Conservation (phyloP, 2,113 vertebrate genomes). For the Scomber scombrus region DNA sequence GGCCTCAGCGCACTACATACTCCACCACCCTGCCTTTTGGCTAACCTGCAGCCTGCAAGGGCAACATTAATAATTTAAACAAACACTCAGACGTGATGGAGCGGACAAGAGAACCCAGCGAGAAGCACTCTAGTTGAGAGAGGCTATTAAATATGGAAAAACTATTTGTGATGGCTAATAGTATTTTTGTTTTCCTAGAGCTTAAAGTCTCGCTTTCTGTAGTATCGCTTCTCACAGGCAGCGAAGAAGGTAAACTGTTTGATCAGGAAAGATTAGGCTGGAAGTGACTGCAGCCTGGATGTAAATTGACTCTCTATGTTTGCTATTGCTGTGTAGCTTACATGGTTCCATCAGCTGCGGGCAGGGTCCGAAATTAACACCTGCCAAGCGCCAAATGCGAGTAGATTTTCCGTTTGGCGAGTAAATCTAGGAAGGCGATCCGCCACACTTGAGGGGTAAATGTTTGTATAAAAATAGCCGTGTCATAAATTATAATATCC, state of each 20-base stretch:
- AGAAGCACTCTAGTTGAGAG: conserved; percentile 69
- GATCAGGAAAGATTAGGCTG: conserved; percentile 41
- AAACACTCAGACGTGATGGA: conserved; percentile 78
- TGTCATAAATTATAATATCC: too few relatives aligned
- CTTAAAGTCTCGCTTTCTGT: conserved; percentile 26
- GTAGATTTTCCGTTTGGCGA: background rate
- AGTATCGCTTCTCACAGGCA: background rate
- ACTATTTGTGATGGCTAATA: conserved; percentile 75
- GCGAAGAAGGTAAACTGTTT: conserved; percentile 53
- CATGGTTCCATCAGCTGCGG: background rate
- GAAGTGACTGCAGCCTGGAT: conserved; percentile 9
- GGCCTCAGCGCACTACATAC: conserved; percentile 25
- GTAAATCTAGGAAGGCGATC: background rate
- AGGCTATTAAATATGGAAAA: conserved; percentile 83
- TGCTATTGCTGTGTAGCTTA: background rate
- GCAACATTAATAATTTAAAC: conserved; percentile 82
- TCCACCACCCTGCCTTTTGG: conserved; percentile 37
- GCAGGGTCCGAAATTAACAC: too few relatives aligned
- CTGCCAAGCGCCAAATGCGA: too few relatives aligned
- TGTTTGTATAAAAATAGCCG: too few relatives aligned
- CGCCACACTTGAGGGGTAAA: too few relatives aligned
- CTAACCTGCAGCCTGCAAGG: conserved; percentile 69
- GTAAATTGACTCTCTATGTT: conserved; percentile 39
- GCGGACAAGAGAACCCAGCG: conserved; percentile 52
- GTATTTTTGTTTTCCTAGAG: conserved; percentile 67